A percentile compares a stretch with the other conserved stretches of the same genome.
These are phyloP conservation scores for Eubucco bourcierii DNA, from an alignment of 2,113 vertebrate genomes.

Conservation along the genomic window DNA sequence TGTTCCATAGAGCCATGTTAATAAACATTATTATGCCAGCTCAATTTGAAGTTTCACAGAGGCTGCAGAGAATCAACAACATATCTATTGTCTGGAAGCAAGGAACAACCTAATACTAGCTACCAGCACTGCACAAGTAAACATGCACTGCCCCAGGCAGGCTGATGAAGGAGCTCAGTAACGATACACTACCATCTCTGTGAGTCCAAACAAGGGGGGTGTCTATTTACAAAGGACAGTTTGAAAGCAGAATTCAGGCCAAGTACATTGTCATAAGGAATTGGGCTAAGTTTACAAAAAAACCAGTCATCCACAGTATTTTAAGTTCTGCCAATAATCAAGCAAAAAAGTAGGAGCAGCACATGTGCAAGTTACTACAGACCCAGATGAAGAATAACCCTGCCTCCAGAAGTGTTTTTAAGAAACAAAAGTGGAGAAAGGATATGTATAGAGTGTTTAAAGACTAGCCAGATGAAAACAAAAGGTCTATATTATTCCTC, in stretches of 20 bases:
- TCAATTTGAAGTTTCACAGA: not conserved
- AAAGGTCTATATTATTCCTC: not conserved
- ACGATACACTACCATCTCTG: too few relatives aligned
- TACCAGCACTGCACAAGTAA: not conserved
- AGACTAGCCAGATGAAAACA: not conserved
- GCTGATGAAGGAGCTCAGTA: not conserved
- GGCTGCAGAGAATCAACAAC: not conserved
- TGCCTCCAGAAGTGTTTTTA: not conserved
- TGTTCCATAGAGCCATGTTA: not conserved
- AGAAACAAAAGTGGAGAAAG: not conserved
- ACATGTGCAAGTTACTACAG: not conserved
- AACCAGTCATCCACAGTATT: not conserved
- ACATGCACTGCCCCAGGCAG: rapidly evolving
- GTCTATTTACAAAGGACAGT: not conserved
- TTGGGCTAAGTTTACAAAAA: not conserved
- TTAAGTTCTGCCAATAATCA: not conserved
- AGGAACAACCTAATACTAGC: not conserved
- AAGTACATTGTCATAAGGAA: rapidly evolving
- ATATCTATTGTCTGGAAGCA: not conserved
- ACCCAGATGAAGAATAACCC: not conserved
- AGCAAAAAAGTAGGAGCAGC: not conserved
- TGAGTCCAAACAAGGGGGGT: not conserved
- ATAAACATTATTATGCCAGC: not conserved
- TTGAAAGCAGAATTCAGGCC: not conserved
- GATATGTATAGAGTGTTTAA: not conserved